phyloP scores from a whole-genome alignment of 2,797 vertebrate genomes.

The Acipenser transmontanus region DNA sequence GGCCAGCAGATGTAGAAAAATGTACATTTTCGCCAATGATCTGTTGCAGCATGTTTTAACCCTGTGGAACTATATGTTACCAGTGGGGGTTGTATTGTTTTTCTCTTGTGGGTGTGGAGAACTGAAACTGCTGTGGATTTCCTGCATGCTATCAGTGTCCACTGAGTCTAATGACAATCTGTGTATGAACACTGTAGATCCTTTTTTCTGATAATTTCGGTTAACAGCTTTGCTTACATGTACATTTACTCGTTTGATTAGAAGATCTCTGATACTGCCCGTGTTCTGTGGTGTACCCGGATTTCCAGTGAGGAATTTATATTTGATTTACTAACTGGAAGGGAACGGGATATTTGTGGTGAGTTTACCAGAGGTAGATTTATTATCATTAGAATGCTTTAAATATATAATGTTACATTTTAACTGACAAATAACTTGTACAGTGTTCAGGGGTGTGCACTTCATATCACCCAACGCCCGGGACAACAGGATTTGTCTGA shows the following conservation, averaged over 20 bases:
- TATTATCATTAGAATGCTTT: too few species aligned
- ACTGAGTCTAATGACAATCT: not conserved
- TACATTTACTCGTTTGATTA: too few species aligned
- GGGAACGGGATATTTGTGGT: constrained; percentile 16
- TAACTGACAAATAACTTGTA: too few species aligned
- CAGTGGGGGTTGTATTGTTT: constrained; percentile 14
- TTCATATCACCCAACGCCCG: too few species aligned
- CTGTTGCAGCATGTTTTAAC: not conserved
- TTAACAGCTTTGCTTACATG: too few species aligned
- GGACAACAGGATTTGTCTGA: too few species aligned
- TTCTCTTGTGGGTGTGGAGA: constrained; percentile 26
- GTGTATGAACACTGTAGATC: not conserved
- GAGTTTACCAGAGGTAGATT: not conserved
- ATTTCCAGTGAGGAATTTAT: constrained; percentile 8
- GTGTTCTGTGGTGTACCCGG: not conserved
- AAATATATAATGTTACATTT: too few species aligned
- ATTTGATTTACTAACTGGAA: constrained; percentile 16
- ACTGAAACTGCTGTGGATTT: constrained; percentile 35
- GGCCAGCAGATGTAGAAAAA: too few species aligned
- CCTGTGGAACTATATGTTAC: not conserved
- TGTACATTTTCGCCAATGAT: not conserved
- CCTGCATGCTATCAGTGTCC: constrained; percentile 31
- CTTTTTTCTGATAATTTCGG: not conserved
- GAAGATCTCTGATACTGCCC: too few species aligned
- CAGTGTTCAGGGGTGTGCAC: too few species aligned